Evolutionary conservation across 2,888 invertebrate genomes (phyloP).

Genomic region (Drepana falcataria): DNA sequence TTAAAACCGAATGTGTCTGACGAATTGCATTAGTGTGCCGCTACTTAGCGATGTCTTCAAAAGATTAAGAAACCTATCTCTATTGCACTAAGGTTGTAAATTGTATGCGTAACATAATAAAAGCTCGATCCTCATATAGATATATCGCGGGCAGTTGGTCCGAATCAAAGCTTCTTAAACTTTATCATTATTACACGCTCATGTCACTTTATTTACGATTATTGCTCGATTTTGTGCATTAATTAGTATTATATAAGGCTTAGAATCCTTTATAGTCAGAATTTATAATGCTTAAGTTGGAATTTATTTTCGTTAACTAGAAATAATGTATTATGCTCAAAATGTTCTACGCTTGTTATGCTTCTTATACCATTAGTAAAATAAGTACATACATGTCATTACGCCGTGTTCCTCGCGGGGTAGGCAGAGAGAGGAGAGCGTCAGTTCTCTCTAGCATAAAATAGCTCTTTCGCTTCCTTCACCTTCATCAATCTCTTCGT

Average conservation of each 20-base stretch:
- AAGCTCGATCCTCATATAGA: constrained; percentile 54
- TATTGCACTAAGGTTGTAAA: constrained; percentile 9
- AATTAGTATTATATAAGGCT: not conserved
- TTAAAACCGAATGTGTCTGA: constrained; percentile 11
- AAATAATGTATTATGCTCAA: no score
- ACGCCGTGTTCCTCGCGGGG: no score
- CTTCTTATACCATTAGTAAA: no score
- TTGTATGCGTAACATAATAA: constrained; percentile 14
- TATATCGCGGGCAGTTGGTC: constrained; percentile 71
- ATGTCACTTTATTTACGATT: constrained; percentile 1
- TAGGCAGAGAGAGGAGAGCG: no score
- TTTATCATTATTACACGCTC: constrained; percentile 20
- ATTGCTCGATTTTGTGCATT: not conserved
- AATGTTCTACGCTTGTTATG: no score
- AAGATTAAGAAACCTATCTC: constrained; percentile 18
- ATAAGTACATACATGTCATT: no score
- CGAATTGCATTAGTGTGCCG: constrained; percentile 53
- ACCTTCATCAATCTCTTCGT: no score
- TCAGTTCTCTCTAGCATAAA: no score
- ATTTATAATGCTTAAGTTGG: no score
- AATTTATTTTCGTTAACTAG: no score
- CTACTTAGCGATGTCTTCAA: constrained; percentile 20
- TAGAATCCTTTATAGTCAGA: not conserved
- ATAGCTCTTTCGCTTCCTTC: no score
- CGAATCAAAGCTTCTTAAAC: constrained; percentile 49